These are phyloP conservation scores for Sterna hirundo DNA, from an alignment of 2,113 vertebrate genomes.

Conservation along the genomic window DNA sequence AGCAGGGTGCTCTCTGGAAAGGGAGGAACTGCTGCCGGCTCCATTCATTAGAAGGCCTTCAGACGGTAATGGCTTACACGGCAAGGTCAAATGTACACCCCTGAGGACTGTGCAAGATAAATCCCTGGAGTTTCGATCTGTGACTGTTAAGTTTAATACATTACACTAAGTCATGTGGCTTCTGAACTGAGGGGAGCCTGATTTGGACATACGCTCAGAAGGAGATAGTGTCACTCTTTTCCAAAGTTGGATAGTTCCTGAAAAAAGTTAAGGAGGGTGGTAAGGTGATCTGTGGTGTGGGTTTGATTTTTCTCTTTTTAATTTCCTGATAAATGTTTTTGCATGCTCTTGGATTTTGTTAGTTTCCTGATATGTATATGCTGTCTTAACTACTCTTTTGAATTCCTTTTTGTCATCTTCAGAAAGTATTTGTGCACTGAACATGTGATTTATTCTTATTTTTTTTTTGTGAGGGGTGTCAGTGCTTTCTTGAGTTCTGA, in stretches of 20 bases:
- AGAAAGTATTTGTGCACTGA: neutral
- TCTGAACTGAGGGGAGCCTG: neutral
- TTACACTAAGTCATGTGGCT: neutral
- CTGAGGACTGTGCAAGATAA: neutral
- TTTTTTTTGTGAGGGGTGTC: neutral
- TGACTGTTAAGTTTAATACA: neutral
- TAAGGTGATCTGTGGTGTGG: neutral
- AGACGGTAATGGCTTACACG: neutral
- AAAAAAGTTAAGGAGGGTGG: neutral
- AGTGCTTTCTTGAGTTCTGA: neutral
- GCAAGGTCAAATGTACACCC: neutral
- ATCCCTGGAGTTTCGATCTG: neutral
- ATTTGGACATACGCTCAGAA: rapidly evolving
- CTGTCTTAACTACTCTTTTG: neutral
- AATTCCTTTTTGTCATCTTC: neutral
- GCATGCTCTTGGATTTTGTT: neutral
- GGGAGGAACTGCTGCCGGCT: neutral
- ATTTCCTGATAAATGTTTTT: neutral
- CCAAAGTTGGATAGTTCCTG: neutral
- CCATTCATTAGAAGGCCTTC: neutral
- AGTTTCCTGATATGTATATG: neutral
- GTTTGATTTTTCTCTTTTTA: neutral
- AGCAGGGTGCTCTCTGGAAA: neutral
- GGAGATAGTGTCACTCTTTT: neutral
- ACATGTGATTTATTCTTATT: neutral